phyloP scores from a whole-genome alignment of 2,797 vertebrate species.

The Darevskia nairensis region DNA sequence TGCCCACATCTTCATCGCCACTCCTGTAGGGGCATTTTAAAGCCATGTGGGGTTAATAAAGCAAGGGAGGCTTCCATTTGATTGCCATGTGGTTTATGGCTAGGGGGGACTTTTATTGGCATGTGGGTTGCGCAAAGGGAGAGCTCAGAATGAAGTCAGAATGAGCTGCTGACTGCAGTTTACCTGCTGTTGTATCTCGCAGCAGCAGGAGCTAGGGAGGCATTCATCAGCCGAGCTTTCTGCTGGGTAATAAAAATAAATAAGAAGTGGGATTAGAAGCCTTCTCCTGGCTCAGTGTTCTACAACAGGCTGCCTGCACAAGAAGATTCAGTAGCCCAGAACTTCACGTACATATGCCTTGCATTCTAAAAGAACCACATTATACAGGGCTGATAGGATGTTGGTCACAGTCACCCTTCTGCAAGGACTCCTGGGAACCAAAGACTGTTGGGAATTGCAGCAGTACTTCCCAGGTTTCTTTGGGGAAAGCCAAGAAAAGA shows the following conservation, averaged over 20 bases:
- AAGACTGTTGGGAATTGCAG: too few relatives aligned
- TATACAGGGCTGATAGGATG: neutral
- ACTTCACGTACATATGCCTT: neutral
- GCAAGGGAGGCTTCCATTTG: slow-evolving; percentile 44
- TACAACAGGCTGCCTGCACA: too few relatives aligned
- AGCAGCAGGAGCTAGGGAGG: neutral
- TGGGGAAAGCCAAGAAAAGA: too few relatives aligned
- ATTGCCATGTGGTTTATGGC: slow-evolving; percentile 22
- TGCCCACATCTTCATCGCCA: slow-evolving; percentile 25
- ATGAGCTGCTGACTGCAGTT: neutral
- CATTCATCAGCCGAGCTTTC: neutral
- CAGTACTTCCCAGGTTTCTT: too few relatives aligned
- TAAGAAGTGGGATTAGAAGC: neutral
- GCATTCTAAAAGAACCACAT: neutral
- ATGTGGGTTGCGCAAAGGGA: slow-evolving; percentile 43
- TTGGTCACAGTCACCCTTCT: too few relatives aligned
- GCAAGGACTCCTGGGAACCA: too few relatives aligned
- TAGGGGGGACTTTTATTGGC: slow-evolving; percentile 30
- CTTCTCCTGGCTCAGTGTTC: neutral
- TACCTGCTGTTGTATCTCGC: neutral
- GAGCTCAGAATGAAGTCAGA: slow-evolving; percentile 4
- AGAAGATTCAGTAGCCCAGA: neutral
- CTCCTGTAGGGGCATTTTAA: slow-evolving; percentile 38
- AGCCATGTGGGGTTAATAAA: slow-evolving; percentile 57
- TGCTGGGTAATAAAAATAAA: slow-evolving; percentile 15